Evolutionary conservation across 2,113 vertebrate species (phyloP).

Genomic region (Melospiza melodia): DNA sequence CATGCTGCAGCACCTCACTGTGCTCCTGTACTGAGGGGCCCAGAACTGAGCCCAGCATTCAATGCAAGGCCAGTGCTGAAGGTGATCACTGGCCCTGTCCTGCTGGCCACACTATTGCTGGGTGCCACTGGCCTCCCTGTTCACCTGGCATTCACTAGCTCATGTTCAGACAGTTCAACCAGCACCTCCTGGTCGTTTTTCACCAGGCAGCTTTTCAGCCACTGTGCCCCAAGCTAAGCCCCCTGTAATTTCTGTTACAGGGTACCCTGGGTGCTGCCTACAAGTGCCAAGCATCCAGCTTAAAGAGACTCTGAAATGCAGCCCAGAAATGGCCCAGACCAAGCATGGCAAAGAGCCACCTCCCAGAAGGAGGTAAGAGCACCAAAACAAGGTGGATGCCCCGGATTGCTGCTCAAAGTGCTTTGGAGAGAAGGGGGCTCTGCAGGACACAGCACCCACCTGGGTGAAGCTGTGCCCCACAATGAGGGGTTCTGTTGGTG

Average conservation of each 20-base stretch:
- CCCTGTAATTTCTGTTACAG: not conserved
- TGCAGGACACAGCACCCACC: not conserved
- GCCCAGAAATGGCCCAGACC: not conserved
- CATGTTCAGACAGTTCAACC: not conserved
- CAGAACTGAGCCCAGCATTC: not conserved
- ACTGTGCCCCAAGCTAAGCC: not conserved
- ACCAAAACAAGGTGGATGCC: not conserved
- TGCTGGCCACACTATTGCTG: not conserved
- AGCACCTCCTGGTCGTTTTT: not conserved
- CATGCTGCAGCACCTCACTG: not conserved
- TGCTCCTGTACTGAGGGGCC: not conserved
- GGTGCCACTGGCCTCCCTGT: not conserved
- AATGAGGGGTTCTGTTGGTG: not conserved
- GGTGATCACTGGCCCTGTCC: not conserved
- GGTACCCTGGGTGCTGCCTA: fast-evolving
- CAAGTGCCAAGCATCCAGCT: not conserved
- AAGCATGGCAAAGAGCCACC: not conserved
- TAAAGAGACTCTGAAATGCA: not conserved
- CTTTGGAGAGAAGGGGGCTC: not conserved
- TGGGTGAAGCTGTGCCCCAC: not conserved
- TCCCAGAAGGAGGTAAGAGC: not conserved
- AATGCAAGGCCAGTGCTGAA: not conserved
- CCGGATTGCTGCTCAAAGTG: not conserved
- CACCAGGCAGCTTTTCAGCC: not conserved
- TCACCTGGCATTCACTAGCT: not conserved